phyloP scores from a whole-genome alignment of 2,113 vertebrate genomes.

The Nothoprocta pentlandii region DNA sequence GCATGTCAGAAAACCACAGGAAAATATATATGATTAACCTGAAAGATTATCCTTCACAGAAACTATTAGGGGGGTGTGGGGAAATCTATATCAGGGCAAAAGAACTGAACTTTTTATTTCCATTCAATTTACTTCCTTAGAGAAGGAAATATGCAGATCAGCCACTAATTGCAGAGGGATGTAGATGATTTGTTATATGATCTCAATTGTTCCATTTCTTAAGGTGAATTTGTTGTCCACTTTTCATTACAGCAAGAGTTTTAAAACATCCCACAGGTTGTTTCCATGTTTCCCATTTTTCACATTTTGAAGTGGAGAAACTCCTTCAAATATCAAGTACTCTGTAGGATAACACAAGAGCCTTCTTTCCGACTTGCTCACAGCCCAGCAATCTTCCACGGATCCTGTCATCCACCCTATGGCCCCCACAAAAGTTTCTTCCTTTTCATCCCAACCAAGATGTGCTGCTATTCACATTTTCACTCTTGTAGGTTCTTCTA shows the following conservation, averaged over 20 bases:
- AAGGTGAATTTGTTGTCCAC: not conserved
- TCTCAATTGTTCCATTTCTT: not conserved
- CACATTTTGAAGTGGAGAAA: not conserved
- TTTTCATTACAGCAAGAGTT: not conserved
- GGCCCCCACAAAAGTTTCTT: not conserved
- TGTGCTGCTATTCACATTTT: not conserved
- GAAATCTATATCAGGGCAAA: not conserved
- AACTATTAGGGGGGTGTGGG: not conserved
- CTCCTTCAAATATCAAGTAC: not conserved
- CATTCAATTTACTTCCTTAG: not conserved
- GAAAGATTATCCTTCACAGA: not conserved
- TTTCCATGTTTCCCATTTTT: not conserved
- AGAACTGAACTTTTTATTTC: not conserved
- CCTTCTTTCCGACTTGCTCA: not conserved
- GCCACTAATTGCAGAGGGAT: not conserved
- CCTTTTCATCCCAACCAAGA: not conserved
- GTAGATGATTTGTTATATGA: not conserved
- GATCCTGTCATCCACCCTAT: accelerated
- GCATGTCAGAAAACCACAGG: not conserved
- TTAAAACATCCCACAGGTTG: not conserved
- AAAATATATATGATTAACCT: not conserved
- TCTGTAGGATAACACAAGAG: not conserved
- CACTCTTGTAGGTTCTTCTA: no score
- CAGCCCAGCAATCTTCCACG: not conserved
- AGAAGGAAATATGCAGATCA: not conserved